Evolutionary conservation across 1,140 invertebrate species (phyloP), one percentile per base, ranked within the genome.

Genomic region (Drosophila eugracilis): DNA sequence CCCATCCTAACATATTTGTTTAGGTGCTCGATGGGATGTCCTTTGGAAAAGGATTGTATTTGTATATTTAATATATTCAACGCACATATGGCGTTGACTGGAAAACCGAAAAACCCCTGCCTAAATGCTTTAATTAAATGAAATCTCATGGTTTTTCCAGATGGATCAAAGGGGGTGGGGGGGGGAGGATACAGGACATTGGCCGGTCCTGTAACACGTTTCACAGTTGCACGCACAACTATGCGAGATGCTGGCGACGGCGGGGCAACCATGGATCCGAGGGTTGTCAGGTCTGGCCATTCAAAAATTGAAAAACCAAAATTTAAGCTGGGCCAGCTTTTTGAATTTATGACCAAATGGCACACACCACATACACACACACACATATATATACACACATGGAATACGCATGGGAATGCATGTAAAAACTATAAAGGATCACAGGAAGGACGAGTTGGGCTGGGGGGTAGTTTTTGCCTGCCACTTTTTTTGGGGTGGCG

Each of bases 221-320:
- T 86, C 75, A 86, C 81, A 85, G 80, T 85, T 86, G 71, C 81
- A 85, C 81, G 77, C 81, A 86, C 81, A 81, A 86, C 80, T 86
- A 85, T 85, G 80, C 77, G 55, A 54, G 55, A 49, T 48, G 58
- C 58, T 65, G 60, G 60, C 3, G 10, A 22, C 19, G 26, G 17
- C 24, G 15, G 54, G 24, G 28, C n/a, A 24, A 3, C 57, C 39
- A 17, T 32, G 45, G 19, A 17, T 21, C 28, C 19, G 47, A 42
- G 57, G 52, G 44, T 63, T 41, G 57, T 55, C 44, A 73, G 58
- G 75, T 75, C 81, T 78, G 85, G 62, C 81, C 81, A 86, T 88
- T 86, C 83, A 86, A 86, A 88, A 86, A 86, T 86, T 86, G 83
- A 86, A 86, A 86, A 86, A 86, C 83, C 83, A 83, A 86, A 81